Evolutionary conservation across 2,888 invertebrate species (phyloP).

Genomic region (Serripes groenlandicus): DNA sequence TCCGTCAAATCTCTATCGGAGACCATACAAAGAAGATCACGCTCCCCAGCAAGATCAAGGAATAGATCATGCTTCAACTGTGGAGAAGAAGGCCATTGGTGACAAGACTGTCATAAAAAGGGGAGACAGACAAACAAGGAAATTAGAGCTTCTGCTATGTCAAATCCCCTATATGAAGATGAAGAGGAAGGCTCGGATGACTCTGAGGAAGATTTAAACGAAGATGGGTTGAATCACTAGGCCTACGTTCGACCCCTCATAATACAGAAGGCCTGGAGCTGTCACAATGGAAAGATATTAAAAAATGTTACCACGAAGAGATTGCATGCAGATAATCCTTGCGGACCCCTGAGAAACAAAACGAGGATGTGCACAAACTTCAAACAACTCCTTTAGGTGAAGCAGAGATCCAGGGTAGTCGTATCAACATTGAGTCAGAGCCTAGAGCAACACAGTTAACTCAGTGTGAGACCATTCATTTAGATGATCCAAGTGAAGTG

Average conservation of each 20-base stretch:
- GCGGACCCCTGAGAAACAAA: background rate
- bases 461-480: too few relatives aligned
- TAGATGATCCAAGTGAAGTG: too few relatives aligned
- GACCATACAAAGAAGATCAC: background rate
- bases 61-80: background rate
- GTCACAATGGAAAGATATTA: background rate
- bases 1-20: background rate
- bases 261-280: background rate
- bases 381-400: background rate
- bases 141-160: too few relatives aligned
- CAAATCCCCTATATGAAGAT: too few relatives aligned
- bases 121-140: background rate
- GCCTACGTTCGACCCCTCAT: background rate
- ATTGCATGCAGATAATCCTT: background rate
- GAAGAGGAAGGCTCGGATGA: background rate
- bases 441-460: too few relatives aligned
- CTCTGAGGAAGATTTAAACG: slow-evolving; percentile 1
- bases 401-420: too few relatives aligned
- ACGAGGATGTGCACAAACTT: background rate
- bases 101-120: background rate
- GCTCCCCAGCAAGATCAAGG: background rate
- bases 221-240: background rate
- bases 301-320: background rate
- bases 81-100: background rate
- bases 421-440: too few relatives aligned